phyloP scores from a whole-genome alignment of 2,113 vertebrate genomes.

The Pluvianellus socialis region DNA sequence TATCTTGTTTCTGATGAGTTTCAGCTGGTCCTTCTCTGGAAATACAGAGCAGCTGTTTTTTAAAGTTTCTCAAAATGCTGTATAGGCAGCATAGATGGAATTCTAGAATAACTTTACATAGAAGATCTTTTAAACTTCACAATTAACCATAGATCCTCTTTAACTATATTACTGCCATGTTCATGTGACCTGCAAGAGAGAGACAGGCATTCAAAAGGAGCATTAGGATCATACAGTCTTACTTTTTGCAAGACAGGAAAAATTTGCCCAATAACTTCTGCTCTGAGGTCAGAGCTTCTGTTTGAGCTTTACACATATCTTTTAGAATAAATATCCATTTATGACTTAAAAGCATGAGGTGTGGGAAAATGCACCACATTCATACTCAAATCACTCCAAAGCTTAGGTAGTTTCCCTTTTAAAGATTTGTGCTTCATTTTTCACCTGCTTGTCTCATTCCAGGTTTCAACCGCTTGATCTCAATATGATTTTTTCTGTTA shows the following conservation, averaged over 20 bases:
- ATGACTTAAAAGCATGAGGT: background rate
- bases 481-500: background rate
- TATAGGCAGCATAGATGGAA: background rate
- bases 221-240: background rate
- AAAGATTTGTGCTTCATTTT: background rate
- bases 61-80: background rate
- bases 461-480: background rate
- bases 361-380: background rate
- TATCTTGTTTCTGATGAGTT: constrained; percentile 71
- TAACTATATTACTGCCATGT: background rate
- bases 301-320: background rate
- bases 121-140: background rate
- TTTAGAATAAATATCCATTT: background rate
- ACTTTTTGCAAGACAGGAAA: background rate
- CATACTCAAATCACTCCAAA: background rate
- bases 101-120: background rate
- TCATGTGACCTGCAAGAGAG: background rate
- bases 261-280: background rate
- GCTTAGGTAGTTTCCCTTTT: background rate
- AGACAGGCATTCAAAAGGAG: background rate
- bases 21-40: constrained; percentile 63
- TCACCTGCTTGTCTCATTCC: background rate
- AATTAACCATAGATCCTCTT: background rate
- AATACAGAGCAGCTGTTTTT: constrained; percentile 56
- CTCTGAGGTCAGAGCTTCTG: background rate